Conservation (phyloP, 2,113 vertebrate species). For the Periophthalmus modestus region DNA sequence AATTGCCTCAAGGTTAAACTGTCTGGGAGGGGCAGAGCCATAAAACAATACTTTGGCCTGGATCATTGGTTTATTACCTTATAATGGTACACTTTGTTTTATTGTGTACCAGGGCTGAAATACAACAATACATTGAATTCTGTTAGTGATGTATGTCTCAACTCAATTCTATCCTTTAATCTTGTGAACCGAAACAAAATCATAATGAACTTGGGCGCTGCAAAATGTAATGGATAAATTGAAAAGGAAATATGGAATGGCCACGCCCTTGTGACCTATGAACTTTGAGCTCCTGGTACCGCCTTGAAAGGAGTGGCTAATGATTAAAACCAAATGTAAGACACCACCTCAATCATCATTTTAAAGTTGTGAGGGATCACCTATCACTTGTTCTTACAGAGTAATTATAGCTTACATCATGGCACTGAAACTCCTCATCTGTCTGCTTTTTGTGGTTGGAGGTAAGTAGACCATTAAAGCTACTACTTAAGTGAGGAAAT, state of each 20-base stretch:
- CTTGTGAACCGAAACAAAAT: slow-evolving; percentile 5
- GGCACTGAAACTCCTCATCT: slow-evolving; percentile 21
- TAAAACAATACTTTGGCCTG: slow-evolving; percentile 31
- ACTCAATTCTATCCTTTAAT: neutral
- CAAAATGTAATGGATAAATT: neutral
- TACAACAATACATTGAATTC: neutral
- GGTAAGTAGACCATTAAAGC: slow-evolving; percentile 37
- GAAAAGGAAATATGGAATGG: neutral
- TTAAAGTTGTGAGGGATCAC: neutral
- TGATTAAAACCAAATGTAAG: slow-evolving; percentile 45
- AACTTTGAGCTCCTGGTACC: slow-evolving; percentile 6
- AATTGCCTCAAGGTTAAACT: neutral
- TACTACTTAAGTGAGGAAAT: neutral
- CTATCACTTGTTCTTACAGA: slow-evolving; percentile 2
- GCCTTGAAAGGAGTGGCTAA: slow-evolving; percentile 48
- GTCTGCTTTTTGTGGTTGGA: slow-evolving; percentile 20
- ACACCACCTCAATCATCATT: slow-evolving; percentile 13
- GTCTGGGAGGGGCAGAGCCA: slow-evolving; percentile 26
- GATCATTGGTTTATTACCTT: neutral
- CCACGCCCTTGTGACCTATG: neutral
- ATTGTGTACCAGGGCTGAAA: neutral
- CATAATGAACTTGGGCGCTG: too few species aligned
- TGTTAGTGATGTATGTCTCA: neutral
- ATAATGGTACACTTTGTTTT: neutral
- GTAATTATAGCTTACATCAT: slow-evolving; percentile 2